Conservation (phyloP, 2,797 vertebrate species). For the Pagetopsis macropterus region DNA sequence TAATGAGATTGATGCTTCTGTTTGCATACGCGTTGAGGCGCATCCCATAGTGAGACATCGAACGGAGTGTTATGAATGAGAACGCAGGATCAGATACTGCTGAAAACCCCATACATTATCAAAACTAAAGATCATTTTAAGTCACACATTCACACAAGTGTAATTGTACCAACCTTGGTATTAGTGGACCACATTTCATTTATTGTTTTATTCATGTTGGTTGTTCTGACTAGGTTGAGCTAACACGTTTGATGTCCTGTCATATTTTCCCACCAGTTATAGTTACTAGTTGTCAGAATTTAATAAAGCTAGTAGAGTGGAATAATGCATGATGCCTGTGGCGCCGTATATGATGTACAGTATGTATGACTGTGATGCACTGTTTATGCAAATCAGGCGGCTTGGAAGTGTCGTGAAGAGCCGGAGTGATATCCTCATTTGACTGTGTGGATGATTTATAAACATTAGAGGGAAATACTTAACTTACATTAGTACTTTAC, state of each 20-base stretch:
- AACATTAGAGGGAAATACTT: conserved; percentile 6
- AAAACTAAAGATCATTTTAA: background rate
- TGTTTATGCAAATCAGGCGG: conserved; percentile 32
- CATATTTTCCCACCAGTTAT: background rate
- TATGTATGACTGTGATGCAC: conserved; percentile 7
- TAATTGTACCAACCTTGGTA: too few relatives aligned
- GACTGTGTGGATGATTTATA: conserved; percentile 12
- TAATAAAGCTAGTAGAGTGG: background rate
- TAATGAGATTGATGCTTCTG: too few relatives aligned
- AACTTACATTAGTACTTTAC: background rate
- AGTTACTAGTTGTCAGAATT: background rate
- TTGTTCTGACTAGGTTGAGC: background rate
- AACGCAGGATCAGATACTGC: background rate
- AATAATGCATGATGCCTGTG: conserved; percentile 19
- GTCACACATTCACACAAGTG: too few relatives aligned
- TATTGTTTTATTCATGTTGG: background rate
- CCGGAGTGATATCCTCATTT: conserved; percentile 4
- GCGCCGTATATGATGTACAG: conserved; percentile 15
- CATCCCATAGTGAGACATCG: too few relatives aligned
- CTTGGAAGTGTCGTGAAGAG: conserved; percentile 8
- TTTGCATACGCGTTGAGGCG: too few relatives aligned
- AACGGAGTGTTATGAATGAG: too few relatives aligned
- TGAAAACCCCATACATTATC: background rate
- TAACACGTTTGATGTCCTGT: background rate
- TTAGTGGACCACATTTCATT: background rate